Conservation (phyloP, 2,797 vertebrate genomes). For the Pseudochirops corinnae region DNA sequence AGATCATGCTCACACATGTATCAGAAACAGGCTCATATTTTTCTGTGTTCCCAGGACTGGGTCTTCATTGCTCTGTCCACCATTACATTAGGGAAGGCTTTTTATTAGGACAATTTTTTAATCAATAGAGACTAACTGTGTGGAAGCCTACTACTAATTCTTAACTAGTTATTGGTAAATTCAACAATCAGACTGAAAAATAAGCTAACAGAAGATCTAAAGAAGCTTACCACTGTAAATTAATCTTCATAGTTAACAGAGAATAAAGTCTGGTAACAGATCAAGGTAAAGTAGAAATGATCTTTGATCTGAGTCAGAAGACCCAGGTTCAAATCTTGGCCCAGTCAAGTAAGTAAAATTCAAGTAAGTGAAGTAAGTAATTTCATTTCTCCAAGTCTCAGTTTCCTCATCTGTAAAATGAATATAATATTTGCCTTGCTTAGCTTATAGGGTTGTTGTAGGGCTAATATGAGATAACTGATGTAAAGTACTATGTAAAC, state of each 20-base stretch:
- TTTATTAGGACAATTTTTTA: neutral
- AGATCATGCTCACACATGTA: neutral
- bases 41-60: neutral
- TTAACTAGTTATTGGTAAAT: neutral
- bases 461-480: neutral
- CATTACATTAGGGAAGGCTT: neutral
- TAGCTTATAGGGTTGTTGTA: neutral
- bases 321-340: neutral
- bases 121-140: neutral
- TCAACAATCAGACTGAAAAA: neutral
- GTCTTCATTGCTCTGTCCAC: neutral
- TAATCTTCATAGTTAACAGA: neutral
- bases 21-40: neutral
- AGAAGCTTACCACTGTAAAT: neutral
- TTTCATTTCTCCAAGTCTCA: neutral
- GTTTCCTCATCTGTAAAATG: neutral
- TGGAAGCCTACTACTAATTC: neutral
- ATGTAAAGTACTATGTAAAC: neutral
- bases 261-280: neutral
- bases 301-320: neutral
- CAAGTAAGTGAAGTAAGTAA: neutral
- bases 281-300: neutral
- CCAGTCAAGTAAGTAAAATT: neutral
- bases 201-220: neutral
- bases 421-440: neutral